These are phyloP conservation scores for Notoglanidium macrostoma DNA, from an alignment of 2,797 vertebrate genomes.

Conservation along the genomic window DNA sequence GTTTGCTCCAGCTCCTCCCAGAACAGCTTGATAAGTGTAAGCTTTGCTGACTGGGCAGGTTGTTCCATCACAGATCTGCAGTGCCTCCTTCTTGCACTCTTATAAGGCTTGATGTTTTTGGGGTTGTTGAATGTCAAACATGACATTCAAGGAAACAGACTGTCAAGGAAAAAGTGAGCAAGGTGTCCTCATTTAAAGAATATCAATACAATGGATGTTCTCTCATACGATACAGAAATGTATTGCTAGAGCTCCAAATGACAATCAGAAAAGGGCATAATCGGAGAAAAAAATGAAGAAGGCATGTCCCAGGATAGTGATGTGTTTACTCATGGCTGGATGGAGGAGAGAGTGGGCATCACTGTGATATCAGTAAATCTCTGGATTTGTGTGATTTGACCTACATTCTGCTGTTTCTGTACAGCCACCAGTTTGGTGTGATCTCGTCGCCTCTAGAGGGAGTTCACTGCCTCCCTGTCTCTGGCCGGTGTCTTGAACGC, in stretches of 20 bases:
- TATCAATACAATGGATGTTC: background rate
- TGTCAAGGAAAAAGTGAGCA: background rate
- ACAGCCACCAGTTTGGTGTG: background rate
- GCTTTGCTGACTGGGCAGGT: background rate
- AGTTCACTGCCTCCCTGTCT: conserved; percentile 17
- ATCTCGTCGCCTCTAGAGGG: conserved; percentile 31
- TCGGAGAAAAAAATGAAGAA: background rate
- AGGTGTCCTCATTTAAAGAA: background rate
- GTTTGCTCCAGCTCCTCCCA: background rate
- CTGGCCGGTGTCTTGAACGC: background rate
- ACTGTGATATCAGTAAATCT: background rate
- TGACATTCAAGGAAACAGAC: no score
- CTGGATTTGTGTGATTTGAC: conserved; percentile 46
- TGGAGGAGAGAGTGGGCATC: background rate
- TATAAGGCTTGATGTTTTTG: background rate
- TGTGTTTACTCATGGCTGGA: background rate
- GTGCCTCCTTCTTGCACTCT: background rate
- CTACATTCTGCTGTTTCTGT: conserved; percentile 47
- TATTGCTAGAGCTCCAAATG: background rate
- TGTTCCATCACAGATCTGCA: background rate
- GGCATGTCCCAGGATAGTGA: background rate
- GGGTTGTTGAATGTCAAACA: background rate
- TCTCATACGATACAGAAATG: background rate
- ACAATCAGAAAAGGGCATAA: background rate
- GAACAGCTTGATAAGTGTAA: background rate